Conservation (phyloP, 2,888 invertebrate genomes). For the Galeopsomyia nigrocyanea region DNA sequence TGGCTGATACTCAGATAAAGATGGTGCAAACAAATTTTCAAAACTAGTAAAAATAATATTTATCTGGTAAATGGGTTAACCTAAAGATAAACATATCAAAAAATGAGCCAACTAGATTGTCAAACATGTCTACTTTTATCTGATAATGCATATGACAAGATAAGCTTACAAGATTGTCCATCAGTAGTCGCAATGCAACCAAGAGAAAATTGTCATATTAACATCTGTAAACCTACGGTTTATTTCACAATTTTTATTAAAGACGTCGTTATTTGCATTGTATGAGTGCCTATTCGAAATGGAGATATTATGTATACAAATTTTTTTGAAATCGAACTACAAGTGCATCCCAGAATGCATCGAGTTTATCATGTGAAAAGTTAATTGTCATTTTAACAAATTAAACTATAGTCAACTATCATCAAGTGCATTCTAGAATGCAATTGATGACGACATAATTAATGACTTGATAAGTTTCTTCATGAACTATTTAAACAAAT, state of each 20-base stretch:
- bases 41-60: conserved; percentile 23
- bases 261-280: not conserved
- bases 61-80: conserved; percentile 10
- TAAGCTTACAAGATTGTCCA: conserved; percentile 47
- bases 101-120: conserved; percentile 34
- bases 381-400: not conserved
- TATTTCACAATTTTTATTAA: not conserved
- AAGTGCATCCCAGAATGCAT: too few relatives aligned
- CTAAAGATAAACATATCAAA: conserved; percentile 20
- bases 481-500: conserved; percentile 1
- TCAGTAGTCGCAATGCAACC: conserved; percentile 38
- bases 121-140: conserved; percentile 39
- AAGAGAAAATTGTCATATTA: conserved; percentile 41
- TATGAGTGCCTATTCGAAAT: conserved; percentile 19
- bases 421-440: conserved; percentile 21
- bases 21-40: conserved; percentile 8
- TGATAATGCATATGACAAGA: conserved; percentile 43
- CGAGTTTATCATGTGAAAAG: too few relatives aligned
- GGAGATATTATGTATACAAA: not conserved
- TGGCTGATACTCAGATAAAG: conserved; percentile 7
- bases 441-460: conserved; percentile 17
- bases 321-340: too few relatives aligned
- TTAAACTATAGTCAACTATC: conserved; percentile 7
- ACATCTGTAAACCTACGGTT: conserved; percentile 17
- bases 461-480: not conserved